Conservation (phyloP, 2,113 vertebrate species). For the Aythya baeri region DNA sequence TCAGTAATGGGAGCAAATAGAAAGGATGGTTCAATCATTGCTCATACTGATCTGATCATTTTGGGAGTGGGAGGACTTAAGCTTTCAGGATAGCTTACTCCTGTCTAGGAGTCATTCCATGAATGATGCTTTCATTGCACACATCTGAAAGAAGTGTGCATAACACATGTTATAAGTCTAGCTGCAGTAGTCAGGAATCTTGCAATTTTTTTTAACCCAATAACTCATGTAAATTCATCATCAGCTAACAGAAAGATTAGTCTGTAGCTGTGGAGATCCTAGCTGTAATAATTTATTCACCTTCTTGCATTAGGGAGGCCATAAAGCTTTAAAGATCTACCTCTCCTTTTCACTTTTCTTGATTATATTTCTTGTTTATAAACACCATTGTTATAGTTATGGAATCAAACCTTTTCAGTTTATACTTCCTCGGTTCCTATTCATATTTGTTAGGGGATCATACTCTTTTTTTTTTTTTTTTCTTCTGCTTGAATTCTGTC, state of each 20-base stretch:
- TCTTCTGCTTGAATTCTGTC: neutral
- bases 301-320: neutral
- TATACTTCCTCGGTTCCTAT: neutral
- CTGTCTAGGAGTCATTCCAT: neutral
- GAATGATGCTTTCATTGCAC: neutral
- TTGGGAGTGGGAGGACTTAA: neutral
- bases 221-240: neutral
- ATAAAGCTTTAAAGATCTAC: neutral
- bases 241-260: neutral
- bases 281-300: neutral
- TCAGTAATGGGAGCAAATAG: fast-evolving
- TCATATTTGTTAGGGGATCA: neutral
- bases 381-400: neutral
- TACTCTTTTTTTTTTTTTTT: neutral
- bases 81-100: neutral
- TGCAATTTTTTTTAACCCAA: neutral
- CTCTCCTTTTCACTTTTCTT: neutral
- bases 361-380: neutral
- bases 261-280: neutral
- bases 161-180: neutral
- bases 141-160: neutral
- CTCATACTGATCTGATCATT: neutral
- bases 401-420: neutral
- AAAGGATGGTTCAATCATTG: neutral
- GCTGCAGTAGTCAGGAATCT: neutral